Evolutionary conservation across 2,797 vertebrate genomes (phyloP).

Genomic region (Cirrhinus molitorella): DNA sequence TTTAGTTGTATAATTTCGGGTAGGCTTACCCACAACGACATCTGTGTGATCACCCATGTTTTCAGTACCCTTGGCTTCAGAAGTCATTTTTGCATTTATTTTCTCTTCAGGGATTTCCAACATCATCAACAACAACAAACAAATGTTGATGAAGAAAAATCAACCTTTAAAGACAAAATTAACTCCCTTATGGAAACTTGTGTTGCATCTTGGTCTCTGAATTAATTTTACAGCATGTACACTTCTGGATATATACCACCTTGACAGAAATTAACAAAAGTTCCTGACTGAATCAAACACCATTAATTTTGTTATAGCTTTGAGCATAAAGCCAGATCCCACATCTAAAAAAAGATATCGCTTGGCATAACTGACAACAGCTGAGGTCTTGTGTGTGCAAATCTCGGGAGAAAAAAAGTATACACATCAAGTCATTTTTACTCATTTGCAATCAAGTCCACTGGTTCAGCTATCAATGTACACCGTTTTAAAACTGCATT

Average conservation of each 20-base stretch:
- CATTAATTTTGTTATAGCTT: neutral
- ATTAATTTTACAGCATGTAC: neutral
- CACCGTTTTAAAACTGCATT: neutral
- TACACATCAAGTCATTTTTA: neutral
- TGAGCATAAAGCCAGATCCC: neutral
- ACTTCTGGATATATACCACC: neutral
- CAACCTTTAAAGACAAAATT: too few relatives aligned
- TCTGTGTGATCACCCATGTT: neutral
- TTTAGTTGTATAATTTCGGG: neutral
- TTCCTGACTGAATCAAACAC: too few relatives aligned
- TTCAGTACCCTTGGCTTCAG: neutral
- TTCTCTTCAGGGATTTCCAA: too few relatives aligned
- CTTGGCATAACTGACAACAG: neutral
- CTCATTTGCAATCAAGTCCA: neutral
- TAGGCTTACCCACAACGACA: neutral
- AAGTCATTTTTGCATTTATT: neutral
- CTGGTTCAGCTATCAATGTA: neutral
- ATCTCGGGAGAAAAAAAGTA: neutral
- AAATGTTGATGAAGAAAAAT: too few relatives aligned
- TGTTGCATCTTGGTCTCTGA: neutral
- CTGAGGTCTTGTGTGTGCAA: neutral
- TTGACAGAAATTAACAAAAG: neutral
- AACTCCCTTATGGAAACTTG: too few relatives aligned
- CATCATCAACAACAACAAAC: too few relatives aligned
- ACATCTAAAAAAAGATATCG: neutral